Evolutionary conservation across 2,797 vertebrate genomes (phyloP).

Genomic region (Sitta carolinensis): DNA sequence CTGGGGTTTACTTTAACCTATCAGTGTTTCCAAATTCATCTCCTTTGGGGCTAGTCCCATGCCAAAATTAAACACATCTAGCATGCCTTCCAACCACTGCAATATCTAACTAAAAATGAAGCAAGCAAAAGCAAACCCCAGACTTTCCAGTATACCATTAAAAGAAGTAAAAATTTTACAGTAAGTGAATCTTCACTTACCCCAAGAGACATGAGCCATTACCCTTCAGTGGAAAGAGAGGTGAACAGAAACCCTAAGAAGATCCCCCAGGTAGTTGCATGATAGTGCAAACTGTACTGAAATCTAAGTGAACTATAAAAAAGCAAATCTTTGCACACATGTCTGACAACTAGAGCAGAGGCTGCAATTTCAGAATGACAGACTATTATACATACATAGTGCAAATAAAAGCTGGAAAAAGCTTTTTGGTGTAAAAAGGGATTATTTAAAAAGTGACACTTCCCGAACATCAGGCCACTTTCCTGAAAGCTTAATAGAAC

Average conservation of each 20-base stretch:
- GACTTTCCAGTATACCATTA: not conserved
- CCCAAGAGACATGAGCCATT: not conserved
- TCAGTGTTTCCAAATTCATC: not conserved
- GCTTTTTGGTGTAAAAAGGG: not conserved
- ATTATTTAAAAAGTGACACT: not conserved
- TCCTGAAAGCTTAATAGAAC: not conserved
- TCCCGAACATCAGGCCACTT: not conserved
- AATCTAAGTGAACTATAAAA: not conserved
- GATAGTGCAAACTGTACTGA: not conserved
- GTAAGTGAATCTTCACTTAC: not conserved
- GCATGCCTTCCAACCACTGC: not conserved
- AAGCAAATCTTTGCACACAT: not conserved
- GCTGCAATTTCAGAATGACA: not conserved
- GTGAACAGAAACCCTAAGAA: not conserved
- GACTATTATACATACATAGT: not conserved
- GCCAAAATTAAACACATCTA: constrained; percentile 9
- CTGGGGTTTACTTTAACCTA: not conserved
- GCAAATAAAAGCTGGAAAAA: not conserved
- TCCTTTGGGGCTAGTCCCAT: not conserved
- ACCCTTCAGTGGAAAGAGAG: not conserved
- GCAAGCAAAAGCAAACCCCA: not conserved
- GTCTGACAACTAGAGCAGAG: not conserved
- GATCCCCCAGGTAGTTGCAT: not conserved
- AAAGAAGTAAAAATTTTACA: not conserved
- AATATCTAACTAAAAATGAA: not conserved